These are phyloP conservation scores for Oxyura jamaicensis DNA, from an alignment of 2,113 vertebrate genomes.

Conservation along the genomic window DNA sequence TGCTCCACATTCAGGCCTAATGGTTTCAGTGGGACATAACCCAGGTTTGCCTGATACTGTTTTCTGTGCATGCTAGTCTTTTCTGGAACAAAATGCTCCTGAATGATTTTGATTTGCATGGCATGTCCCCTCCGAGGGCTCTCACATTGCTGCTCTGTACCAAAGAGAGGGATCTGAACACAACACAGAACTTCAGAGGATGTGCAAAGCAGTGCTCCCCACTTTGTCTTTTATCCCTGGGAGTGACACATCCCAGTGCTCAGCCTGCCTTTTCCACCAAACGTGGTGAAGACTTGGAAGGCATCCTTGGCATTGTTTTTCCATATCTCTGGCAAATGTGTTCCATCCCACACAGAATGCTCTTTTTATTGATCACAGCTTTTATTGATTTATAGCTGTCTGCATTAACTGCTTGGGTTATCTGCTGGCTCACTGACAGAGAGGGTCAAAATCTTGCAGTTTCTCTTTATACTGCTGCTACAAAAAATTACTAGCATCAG, in stretches of 20 bases:
- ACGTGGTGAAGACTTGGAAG: not conserved
- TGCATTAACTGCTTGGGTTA: not conserved
- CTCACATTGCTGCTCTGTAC: not conserved
- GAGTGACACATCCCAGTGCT: not conserved
- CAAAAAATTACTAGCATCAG: not conserved
- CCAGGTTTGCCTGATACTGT: not conserved
- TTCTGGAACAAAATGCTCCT: not conserved
- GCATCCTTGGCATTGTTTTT: not conserved
- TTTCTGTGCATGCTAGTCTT: not conserved
- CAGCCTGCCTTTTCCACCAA: not conserved
- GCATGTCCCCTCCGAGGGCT: not conserved
- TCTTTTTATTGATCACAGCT: constrained; percentile 3
- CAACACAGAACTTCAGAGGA: not conserved
- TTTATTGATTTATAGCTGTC: constrained; percentile 38
- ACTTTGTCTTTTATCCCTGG: not conserved
- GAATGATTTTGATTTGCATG: not conserved
- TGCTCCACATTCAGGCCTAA: not conserved
- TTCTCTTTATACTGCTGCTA: not conserved
- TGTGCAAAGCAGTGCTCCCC: not conserved
- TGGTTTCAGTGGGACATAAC: not conserved
- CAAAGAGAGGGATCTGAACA: not conserved
- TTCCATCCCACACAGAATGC: not conserved
- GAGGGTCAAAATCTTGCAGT: not conserved
- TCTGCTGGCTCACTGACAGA: not conserved
- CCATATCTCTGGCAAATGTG: not conserved